Base-by-base conservation (phyloP, 2,888 invertebrate genomes). In the Branchellion lobata region DNA sequence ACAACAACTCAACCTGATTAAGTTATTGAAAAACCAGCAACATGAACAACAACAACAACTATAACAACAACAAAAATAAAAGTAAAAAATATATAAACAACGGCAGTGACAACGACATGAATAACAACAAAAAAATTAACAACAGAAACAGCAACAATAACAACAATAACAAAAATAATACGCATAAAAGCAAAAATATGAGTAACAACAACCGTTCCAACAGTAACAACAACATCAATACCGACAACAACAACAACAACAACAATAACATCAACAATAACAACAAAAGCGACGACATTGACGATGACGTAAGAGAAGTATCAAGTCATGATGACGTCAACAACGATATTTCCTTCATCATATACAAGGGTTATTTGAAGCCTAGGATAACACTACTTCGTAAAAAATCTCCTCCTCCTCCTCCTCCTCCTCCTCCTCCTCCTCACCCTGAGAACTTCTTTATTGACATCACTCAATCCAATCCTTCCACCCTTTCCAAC, bases 261-360 rank as follows among this genome's bases (percentile, higher is more conserved):
- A 27, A 29, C 31, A 11, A 24, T 1, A 69, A 31, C 14, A 27
- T n/a, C 24, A 69, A 31, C 1, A 29, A 40, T 40, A 40, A 3
- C 5, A 40, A 40, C 14, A 40, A 40, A 3, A 40, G 1, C n/a
- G 53, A 75, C n/a, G 53, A 75, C 33, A 53, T 5, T 53, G 27
- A n/a, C 14, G 33, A 5, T 24, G 61, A 8, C 29, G 34, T 24
- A 31, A 31, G 11, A 33, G 33, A 18, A 31, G 33, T 27, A 33
- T 27, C 27, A 36, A 36, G 36, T 73, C 29, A 53, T 27, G 75
- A 53, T 11, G 75, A 53, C 24, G 51, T 18, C 11, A 53, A 75
- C 51, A 53, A 53, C 27, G 33, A 51, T 31, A 3, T n/a, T 24
- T 24, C 11, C 21, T 57, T 57, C 61, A 57, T 57, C 24, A 57